Evolutionary conservation across 2,113 vertebrate genomes (phyloP), one percentile per base, ranked within the genome.

Genomic region (Leiothrix lutea): DNA sequence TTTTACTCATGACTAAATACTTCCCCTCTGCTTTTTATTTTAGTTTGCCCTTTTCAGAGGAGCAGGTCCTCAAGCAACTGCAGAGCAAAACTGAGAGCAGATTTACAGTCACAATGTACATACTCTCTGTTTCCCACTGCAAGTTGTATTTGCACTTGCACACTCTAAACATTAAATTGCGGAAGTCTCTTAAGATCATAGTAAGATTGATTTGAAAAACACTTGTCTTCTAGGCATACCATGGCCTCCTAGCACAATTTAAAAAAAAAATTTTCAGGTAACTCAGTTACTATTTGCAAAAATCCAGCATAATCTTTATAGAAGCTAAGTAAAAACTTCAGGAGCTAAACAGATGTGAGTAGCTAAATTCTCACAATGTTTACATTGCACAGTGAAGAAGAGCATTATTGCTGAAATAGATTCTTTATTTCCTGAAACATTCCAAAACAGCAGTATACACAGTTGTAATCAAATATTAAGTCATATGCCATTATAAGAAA

Each of bases 391-490:
- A 94, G 70, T 92, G 90, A 96, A 92, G 89, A 80, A 31, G 47
- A 96, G 69, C 74, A 80, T 97, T 97, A 98, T 96, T 98, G 98
- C 97, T 96, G 98, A 98, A 98, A 98, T 98, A 98, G 94, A 98
- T 82, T 98, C 97, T 98, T 98, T 98, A 98, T 98, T 98, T 98
- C 87, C 96, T 96, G 97, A 98, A 98, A 98, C 98, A 98, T 98
- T 98, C 98, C 97, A 98, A 98, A 98, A 98, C 98, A 98, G 98
- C 94, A 97, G 96, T 98, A 97, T 97, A 97, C 98, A 98, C 98
- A 97, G 97, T 98, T 85, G 92, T 97, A 98, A 97, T 88, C 97
- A 98, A 98, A 97, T 97, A 98, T 97, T 98, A 97, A 97, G 97
- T 97, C 96, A 97, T 98, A 98, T 91, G 94, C 97, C 96, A 89